Conservation (phyloP, 2,888 invertebrate genomes). For the Napeogenes inachia region DNA sequence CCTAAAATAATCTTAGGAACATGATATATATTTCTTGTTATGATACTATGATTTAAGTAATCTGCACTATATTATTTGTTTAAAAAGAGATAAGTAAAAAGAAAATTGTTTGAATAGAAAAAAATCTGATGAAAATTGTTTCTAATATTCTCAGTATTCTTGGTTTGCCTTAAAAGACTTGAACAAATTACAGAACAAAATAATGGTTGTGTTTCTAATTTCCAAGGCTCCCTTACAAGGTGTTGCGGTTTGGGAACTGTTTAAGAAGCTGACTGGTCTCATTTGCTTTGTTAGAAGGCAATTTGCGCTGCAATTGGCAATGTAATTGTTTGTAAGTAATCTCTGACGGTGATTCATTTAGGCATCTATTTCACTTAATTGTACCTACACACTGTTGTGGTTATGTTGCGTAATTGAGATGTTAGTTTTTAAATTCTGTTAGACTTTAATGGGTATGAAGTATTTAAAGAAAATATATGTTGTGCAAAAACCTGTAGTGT, state of each 20-base stretch:
- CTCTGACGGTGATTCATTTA: conserved; percentile 12
- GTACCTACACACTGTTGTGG: conserved; percentile 7
- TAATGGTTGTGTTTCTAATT: conserved; percentile 33
- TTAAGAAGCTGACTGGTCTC: conserved; percentile 43
- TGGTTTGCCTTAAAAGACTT: conserved; percentile 14
- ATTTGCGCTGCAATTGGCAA: conserved; percentile 48
- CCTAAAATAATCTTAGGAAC: no score
- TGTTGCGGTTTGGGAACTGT: conserved; percentile 43
- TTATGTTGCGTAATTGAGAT: not conserved
- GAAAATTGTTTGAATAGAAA: no score
- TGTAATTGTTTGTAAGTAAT: conserved; percentile 31
- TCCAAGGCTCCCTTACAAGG: conserved; percentile 54
- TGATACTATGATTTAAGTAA: no score
- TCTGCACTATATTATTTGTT: no score
- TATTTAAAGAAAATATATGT: not conserved
- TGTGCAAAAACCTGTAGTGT: no score
- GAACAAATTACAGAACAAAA: conserved; percentile 19
- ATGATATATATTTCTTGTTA: no score
- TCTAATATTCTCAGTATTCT: conserved; percentile 13
- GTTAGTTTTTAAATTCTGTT: not conserved
- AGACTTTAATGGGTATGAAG: not conserved
- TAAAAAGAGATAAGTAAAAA: no score
- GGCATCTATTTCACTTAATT: conserved; percentile 5
- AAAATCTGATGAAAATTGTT: conserved; percentile 8
- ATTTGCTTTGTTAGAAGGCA: conserved; percentile 51